phyloP scores from a whole-genome alignment of 2,797 vertebrate genomes.

The Neopelma chrysocephalum region DNA sequence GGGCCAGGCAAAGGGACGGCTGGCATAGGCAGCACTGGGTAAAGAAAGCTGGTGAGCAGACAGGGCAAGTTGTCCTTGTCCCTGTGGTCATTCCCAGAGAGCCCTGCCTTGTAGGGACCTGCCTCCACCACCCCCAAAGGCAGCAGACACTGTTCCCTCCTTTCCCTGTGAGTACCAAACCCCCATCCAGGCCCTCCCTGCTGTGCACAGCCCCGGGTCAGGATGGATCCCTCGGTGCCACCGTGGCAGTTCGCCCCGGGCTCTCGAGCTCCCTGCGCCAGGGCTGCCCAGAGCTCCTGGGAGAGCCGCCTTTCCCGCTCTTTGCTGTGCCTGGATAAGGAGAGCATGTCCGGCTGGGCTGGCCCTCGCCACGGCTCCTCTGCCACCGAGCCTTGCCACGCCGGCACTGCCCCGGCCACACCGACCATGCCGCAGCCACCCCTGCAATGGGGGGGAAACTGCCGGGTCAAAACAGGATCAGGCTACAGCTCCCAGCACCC shows the following conservation, averaged over 20 bases:
- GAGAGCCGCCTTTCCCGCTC: rapidly evolving
- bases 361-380: background rate
- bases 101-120: background rate
- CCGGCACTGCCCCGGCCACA: background rate
- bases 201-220: rapidly evolving
- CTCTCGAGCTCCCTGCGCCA: rapidly evolving
- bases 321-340: background rate
- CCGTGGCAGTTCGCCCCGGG: background rate
- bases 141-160: background rate
- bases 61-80: background rate
- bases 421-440: rapidly evolving
- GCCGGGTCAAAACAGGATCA: background rate
- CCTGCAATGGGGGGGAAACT: background rate
- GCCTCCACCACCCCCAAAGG: background rate
- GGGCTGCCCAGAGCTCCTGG: background rate
- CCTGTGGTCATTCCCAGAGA: background rate
- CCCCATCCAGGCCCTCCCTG: too few species aligned
- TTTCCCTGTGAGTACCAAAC: background rate
- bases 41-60: background rate
- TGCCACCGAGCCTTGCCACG: rapidly evolving
- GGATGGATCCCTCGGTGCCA: rapidly evolving
- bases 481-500: background rate
- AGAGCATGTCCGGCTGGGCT: rapidly evolving
- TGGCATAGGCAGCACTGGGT: background rate
- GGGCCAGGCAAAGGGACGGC: background rate